A percentile compares a stretch with the other conserved stretches of the same genome.
These are phyloP conservation scores for Gymnogyps californianus DNA, from an alignment of 2,113 vertebrate genomes.

Conservation along the genomic window DNA sequence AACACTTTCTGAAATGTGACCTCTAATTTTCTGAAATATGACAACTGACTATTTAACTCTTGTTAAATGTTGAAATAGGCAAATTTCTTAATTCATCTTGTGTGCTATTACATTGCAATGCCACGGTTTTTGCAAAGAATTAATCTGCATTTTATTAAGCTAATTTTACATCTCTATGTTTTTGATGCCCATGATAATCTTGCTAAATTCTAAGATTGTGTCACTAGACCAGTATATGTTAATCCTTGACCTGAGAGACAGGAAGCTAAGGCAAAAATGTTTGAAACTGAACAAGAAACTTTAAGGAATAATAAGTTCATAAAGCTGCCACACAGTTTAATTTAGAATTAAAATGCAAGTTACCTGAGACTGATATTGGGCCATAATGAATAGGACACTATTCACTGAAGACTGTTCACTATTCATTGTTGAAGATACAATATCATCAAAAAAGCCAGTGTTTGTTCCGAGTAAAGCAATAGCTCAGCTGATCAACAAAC, in stretches of 20 bases:
- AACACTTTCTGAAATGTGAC: neutral
- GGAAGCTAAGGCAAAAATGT: neutral
- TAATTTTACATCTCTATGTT: neutral
- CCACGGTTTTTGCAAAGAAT: neutral
- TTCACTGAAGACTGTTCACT: neutral
- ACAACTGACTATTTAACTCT: neutral
- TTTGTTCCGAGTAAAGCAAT: neutral
- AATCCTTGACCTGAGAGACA: neutral
- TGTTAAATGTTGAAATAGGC: neutral
- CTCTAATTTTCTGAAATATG: neutral
- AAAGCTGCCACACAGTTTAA: neutral
- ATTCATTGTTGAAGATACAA: neutral
- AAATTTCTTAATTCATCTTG: neutral
- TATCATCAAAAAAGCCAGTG: neutral
- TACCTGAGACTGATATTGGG: neutral
- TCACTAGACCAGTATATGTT: neutral
- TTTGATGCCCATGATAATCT: neutral
- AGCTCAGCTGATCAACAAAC: neutral
- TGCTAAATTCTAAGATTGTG: neutral
- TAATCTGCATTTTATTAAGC: neutral
- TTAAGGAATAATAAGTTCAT: neutral
- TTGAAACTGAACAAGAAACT: neutral
- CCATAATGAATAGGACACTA: neutral
- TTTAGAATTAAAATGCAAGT: neutral
- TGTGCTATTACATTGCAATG: neutral